Evolutionary conservation across 2,888 invertebrate genomes (phyloP), one percentile per base, ranked within the genome.

Genomic region (Drosophila mayaguana): DNA sequence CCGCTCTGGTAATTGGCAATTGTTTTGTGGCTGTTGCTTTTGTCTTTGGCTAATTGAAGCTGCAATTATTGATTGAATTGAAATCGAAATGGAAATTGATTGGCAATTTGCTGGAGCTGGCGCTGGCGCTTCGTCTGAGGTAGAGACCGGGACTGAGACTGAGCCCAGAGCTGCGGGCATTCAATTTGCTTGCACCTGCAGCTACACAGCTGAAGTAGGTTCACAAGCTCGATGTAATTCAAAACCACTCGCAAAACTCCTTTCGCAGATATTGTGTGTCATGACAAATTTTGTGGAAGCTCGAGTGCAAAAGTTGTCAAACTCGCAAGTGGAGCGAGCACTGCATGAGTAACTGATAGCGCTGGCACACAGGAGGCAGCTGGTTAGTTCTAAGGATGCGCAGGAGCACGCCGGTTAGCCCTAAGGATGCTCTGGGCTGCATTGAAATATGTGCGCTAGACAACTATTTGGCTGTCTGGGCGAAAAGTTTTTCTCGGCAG

Each of bases 41-140:
- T 34, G 34, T 60, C 50, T 75, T 80, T 76, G 64, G 62, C 80
- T 89, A 85, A 88, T 89, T 89, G 90, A 89, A 88, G 80, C 82
- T 80, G 86, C 85, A 88, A 86, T 86, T 88, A 86, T 89, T 86
- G 80, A 86, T 85, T 76, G 78, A 64, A 75, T 80, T 72, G 73
- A 77, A 89, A 83, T 78, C 65, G 77, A 81, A 88, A 82, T 88
- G 64, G 77, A 81, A 88, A 80, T 88, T 89, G 86, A 86, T 86
- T 86, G 89, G 81, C 83, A 80, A 83, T 77, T 86, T 83, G 43
- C 67, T 25, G 60, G 55, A 63, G 68, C 61, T 22, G 50, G 16
- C 8, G 7, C 12, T n/a, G 38, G 8, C n/a, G n/a, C n/a, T n/a
- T n/a, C n/a, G n/a, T n/a, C n/a, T n/a, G 48, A 16, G 20, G 9